A percentile compares a stretch with the other conserved stretches of the same genome.
Evolutionary conservation across 2,888 invertebrate species (phyloP).

Genomic region (Tanypteryx hageni): DNA sequence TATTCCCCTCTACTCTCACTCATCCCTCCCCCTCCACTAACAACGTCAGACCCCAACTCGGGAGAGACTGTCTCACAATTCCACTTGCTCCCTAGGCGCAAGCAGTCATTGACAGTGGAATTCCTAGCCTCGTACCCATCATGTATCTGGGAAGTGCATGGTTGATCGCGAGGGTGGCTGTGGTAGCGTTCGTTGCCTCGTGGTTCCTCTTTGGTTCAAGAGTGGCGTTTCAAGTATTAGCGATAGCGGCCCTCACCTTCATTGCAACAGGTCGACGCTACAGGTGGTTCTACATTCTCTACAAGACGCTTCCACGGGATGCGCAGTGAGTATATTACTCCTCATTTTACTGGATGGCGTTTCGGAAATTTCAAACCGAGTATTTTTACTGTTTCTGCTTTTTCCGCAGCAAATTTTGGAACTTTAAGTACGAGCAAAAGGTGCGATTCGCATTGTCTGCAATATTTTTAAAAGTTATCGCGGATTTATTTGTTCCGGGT

Average conservation of each 20-base stretch:
- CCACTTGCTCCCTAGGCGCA: constrained; percentile 24
- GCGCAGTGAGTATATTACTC: constrained; percentile 78
- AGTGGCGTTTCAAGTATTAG: constrained; percentile 37
- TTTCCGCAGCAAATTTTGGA: background rate
- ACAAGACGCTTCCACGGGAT: constrained; percentile 83
- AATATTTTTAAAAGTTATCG: too few species aligned
- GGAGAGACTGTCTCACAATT: constrained; percentile 6
- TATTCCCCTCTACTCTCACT: background rate
- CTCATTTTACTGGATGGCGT: background rate
- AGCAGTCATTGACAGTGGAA: constrained; percentile 38
- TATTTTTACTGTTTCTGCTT: background rate
- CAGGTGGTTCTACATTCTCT: constrained; percentile 79
- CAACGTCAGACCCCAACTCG: constrained; percentile 37
- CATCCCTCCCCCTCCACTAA: constrained; percentile 38
- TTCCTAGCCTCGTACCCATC: constrained; percentile 3
- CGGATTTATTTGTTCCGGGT: too few species aligned
- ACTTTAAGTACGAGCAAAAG: too few species aligned
- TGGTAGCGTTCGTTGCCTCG: background rate
- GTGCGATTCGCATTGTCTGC: too few species aligned
- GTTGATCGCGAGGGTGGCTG: background rate
- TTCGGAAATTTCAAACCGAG: background rate
- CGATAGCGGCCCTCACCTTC: background rate
- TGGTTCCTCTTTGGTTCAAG: constrained; percentile 21
- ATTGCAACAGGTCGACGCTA: constrained; percentile 66
- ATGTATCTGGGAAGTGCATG: constrained; percentile 34